Percentiles rank a stretch among this genome's conserved stretches.
Evolutionary conservation across 2,797 vertebrate genomes (phyloP).

Genomic region (Falco biarmicus): DNA sequence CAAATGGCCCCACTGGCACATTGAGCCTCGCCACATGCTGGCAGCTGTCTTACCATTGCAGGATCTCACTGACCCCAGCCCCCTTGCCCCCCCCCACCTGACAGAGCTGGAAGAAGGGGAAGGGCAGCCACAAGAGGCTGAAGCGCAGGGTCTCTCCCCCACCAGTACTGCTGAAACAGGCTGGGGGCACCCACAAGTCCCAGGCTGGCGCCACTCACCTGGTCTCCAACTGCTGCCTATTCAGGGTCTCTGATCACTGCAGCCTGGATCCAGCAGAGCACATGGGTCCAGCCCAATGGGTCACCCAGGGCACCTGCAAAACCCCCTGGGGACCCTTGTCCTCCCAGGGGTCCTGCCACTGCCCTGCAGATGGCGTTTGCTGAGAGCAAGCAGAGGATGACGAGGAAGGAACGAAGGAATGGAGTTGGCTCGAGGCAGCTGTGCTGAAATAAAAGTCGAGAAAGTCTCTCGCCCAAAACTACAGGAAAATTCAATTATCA

Average conservation of each 20-base stretch:
- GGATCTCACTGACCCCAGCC: neutral
- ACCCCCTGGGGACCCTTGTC: rapidly evolving
- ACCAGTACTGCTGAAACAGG: rapidly evolving
- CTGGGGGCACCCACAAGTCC: neutral
- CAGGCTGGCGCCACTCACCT: neutral
- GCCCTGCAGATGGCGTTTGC: rapidly evolving
- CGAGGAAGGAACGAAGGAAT: neutral
- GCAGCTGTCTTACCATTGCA: neutral
- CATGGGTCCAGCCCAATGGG: rapidly evolving
- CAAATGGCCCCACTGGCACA: rapidly evolving
- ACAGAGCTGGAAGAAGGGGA: neutral
- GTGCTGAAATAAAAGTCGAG: slow-evolving; percentile 3
- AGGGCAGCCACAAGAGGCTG: rapidly evolving
- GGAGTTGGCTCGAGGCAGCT: neutral
- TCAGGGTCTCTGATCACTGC: rapidly evolving
- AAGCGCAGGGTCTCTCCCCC: rapidly evolving
- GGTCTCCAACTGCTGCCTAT: neutral
- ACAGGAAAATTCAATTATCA: slow-evolving; percentile 51
- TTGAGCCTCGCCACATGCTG: rapidly evolving
- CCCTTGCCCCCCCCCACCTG: neutral
- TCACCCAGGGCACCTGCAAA: neutral
- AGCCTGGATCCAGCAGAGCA: neutral
- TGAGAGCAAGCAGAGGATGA: neutral
- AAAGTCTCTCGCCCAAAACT: neutral
- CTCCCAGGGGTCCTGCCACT: neutral